Conservation (phyloP, 2,797 vertebrate genomes). For the Schizothorax lantsangensis region DNA sequence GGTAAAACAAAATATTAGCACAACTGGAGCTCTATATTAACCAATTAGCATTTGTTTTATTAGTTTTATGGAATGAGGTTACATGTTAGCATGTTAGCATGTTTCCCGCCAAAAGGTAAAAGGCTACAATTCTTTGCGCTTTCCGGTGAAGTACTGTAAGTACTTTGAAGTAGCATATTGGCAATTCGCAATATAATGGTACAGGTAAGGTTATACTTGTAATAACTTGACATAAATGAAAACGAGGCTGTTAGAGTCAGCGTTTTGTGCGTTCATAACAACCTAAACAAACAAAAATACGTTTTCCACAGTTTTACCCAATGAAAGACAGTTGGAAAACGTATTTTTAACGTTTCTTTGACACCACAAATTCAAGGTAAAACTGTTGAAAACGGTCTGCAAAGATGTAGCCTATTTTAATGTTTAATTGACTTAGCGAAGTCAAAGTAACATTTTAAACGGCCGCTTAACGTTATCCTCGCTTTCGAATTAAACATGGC, state of each 20-base stretch:
- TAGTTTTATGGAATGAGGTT: no score
- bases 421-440: not conserved
- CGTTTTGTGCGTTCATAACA: not conserved
- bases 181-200: not conserved
- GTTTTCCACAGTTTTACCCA: not conserved
- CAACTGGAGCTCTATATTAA: not conserved
- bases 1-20: no score
- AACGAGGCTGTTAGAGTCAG: not conserved
- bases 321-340: not conserved
- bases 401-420: not conserved
- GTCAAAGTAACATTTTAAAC: not conserved
- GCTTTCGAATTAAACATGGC: not conserved
- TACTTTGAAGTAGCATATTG: not conserved
- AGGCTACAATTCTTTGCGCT: not conserved
- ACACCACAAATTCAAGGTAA: not conserved
- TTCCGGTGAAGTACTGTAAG: not conserved
- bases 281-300: not conserved
- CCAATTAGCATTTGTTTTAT: not conserved
- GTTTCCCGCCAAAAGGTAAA: not conserved
- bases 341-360: not conserved
- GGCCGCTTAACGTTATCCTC: not conserved
- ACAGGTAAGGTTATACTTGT: not conserved
- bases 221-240: not conserved
- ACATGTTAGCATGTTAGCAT: no score
- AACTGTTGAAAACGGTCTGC: not conserved